These are phyloP conservation scores for Drosophila siamana DNA, from an alignment of 2,888 invertebrate species.

Conservation along the genomic window DNA sequence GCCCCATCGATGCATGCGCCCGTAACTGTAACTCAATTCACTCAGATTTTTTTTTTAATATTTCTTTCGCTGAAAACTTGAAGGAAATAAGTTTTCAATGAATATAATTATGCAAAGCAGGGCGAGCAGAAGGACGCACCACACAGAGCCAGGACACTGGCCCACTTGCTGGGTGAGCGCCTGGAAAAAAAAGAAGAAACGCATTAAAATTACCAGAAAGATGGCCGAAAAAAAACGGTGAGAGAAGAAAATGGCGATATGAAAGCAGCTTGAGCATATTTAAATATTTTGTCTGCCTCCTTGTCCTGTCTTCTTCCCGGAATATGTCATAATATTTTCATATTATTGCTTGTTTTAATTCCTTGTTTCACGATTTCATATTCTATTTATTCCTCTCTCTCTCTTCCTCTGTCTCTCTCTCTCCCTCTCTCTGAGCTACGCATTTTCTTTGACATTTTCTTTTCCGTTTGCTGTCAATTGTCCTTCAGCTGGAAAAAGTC, in stretches of 20 bases:
- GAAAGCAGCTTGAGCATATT: constrained; percentile 75
- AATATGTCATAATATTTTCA: constrained; percentile 75
- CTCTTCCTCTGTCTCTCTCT: too few species aligned
- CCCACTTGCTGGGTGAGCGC: constrained; percentile 26
- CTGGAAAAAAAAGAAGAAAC: constrained; percentile 24
- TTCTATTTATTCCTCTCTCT: constrained; percentile 24
- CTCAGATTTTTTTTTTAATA: constrained; percentile 40
- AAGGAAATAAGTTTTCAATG: constrained; percentile 83
- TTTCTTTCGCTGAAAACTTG: constrained; percentile 64
- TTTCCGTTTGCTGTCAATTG: constrained; percentile 64
- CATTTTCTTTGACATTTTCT: constrained; percentile 32
- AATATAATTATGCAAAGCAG: constrained; percentile 84
- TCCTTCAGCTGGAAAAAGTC: constrained; percentile 46
- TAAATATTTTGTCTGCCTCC: constrained; percentile 60
- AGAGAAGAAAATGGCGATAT: constrained; percentile 57
- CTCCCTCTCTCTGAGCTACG: background rate
- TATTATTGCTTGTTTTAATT: constrained; percentile 81
- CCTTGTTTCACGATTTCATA: constrained; percentile 72
- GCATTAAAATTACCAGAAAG: constrained; percentile 63
- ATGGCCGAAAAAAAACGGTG: constrained; percentile 36
- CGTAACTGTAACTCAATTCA: constrained; percentile 73
- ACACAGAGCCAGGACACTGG: constrained; percentile 26
- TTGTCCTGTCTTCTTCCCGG: constrained; percentile 13
- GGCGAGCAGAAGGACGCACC: constrained; percentile 25
- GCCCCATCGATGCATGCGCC: constrained; percentile 23